Base-by-base conservation (phyloP, 2,113 vertebrate genomes). In the Eublepharis macularius region DNA sequence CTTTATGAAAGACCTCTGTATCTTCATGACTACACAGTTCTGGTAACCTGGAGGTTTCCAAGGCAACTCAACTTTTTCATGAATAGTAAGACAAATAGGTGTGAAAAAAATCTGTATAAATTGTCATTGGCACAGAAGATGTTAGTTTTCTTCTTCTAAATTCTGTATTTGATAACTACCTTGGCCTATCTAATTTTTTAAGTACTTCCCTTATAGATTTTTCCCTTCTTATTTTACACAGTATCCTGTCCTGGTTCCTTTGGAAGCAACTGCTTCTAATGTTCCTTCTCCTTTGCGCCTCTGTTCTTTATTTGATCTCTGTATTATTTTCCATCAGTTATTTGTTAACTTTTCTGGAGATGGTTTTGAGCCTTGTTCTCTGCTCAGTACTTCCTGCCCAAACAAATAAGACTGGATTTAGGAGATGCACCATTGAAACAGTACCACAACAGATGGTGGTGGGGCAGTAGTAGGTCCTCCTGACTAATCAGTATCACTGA, bases 51-150 rank as follows among this genome's bases (percentile, higher is more conserved):
- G 34, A 10, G 6, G 8, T 87, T 83, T 17, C 32, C 68, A 73
- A 87, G 17, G 26, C 76, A 80, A 85, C 41, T 49, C 32, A 19
- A 2, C 0, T 0, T 75, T 84, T 75, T 74, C 1, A 8, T 2
- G 1, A 7, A 13, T 79, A 72, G 29, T 79, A 77, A 86, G 13
- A 36, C 69, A 16, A 81, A 84, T 24, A 49, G 29, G 10, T 84
- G 16, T 68, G 4, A 49, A 54, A 49, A 60, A 89, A 82, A 60
- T 57, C n/a, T 78, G 34, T 76, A 13, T 80, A 63, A 85, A 85
- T 88, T 41, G 39, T 41, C 51, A 51, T 34, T 8, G 32, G 82
- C 49, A 74, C 68, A 84, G 17, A 7, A 76, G 9, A 24, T 86
- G 17, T 51, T 84, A 91, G 77, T 36, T 57, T 1, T 75, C 0